Base-by-base conservation (phyloP, 2,797 vertebrate genomes). In the Chiroxiphia lanceolata region DNA sequence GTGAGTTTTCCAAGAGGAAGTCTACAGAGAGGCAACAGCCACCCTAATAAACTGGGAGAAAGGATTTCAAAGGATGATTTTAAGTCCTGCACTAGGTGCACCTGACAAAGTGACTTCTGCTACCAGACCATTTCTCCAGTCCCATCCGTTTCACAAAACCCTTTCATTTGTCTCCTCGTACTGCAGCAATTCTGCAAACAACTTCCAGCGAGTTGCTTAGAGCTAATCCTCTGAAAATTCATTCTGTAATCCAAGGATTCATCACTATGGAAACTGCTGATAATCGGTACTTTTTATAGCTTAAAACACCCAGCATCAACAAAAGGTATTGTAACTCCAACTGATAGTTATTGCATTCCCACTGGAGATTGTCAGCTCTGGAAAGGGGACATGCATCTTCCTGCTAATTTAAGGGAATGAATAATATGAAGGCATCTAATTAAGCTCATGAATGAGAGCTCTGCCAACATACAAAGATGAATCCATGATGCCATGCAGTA, bases 231-330 rank as follows among this genome's bases (percentile, higher is more conserved):
- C 94, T 83, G 94, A 96, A 97, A 97, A 95, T 80, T 94, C 82
- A 75, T 72, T 89, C 84, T 94, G 33, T 92, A 97, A 96, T 96
- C 96, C 96, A 94, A 91, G 63, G 87, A 89, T 95, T 96, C 86
- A 74, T 98, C 25, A 3, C 97, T 97, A 98, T 97, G 97, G 97
- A 97, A 98, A 98, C 97, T 96, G 89, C 92, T 97, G 96, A 97
- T 97, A 97, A 97, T 67, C 9, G 3, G 81, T 87, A 97, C 95
- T 85, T 98, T 96, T 96, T 96, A 96, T 95, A 95, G 94, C 80
- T 95, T 94, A 95, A 94, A 83, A 77, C 34, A 4, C 3, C 5
- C 89, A 57, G 50, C 31, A 74, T 81, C 82, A 93, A 96, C 90
- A 91, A 95, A 93, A 95, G 79, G 67, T 92, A 94, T 61, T 95